Conservation (phyloP, 2,888 invertebrate genomes). For the Torymus auratus region DNA sequence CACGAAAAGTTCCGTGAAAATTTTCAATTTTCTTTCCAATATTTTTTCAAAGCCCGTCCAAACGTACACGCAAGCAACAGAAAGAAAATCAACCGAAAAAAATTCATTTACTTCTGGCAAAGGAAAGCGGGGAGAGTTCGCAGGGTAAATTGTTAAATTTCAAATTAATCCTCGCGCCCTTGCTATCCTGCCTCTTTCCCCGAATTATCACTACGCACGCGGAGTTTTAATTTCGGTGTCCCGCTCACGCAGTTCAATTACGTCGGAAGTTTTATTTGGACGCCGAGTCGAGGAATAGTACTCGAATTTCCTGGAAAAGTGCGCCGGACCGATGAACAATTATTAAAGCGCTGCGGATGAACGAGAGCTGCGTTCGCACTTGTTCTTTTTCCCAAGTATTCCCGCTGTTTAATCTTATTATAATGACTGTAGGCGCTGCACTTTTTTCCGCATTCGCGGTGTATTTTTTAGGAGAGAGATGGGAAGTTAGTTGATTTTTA, state of each 20-base stretch:
- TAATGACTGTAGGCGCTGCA: not conserved
- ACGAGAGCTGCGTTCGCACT: not conserved
- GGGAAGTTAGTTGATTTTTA: not conserved
- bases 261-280: slow-evolving; percentile 34
- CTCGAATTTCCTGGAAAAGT: slow-evolving; percentile 17
- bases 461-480: not conserved
- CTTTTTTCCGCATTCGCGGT: too few species aligned
- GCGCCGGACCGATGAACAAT: not conserved
- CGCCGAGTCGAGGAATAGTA: slow-evolving; percentile 18
- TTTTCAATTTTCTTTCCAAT: too few species aligned
- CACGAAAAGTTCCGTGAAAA: too few species aligned
- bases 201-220: slow-evolving; percentile 21
- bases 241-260: slow-evolving; percentile 34
- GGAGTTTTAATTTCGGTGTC: slow-evolving; percentile 43
- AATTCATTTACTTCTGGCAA: too few species aligned
- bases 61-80: too few species aligned
- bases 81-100: too few species aligned
- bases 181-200: not conserved
- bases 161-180: slow-evolving; percentile 34
- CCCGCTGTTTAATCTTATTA: slow-evolving; percentile 14
- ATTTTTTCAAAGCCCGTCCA: too few species aligned
- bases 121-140: too few species aligned
- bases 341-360: slow-evolving; percentile 31
- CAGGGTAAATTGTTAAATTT: slow-evolving; percentile 40
- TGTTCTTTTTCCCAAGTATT: not conserved